Evolutionary conservation across 2,888 invertebrate genomes (phyloP).

Genomic region (Zygaena filipendulae): DNA sequence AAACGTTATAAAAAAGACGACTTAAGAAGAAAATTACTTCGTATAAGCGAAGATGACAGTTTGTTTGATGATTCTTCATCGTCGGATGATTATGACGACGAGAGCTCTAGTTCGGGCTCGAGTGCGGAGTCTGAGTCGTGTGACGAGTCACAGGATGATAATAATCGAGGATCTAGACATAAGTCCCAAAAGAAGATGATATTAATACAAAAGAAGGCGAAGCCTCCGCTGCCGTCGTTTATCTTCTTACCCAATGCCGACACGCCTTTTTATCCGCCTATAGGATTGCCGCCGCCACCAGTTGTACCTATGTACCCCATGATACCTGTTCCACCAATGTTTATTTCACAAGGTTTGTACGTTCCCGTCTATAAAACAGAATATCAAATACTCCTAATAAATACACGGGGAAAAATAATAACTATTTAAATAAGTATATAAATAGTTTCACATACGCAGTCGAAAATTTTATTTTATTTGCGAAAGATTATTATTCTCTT

Average conservation of each 20-base stretch:
- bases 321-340: conserved; percentile 45
- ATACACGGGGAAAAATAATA: too few species aligned
- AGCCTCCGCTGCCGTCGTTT: conserved; percentile 47
- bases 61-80: conserved; percentile 34
- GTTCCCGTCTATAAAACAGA: too few species aligned
- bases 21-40: conserved; percentile 34
- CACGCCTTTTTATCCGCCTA: conserved; percentile 48
- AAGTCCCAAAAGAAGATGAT: conserved; percentile 43
- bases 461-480: too few species aligned
- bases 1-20: conserved; percentile 26
- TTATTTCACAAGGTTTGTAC: too few species aligned
- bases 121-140: conserved; percentile 15
- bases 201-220: conserved; percentile 42
- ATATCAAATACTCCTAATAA: too few species aligned
- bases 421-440: too few species aligned
- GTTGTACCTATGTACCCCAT: conserved; percentile 49
- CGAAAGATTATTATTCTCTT: too few species aligned
- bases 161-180: too few species aligned
- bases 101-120: conserved; percentile 20
- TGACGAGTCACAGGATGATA: conserved; percentile 14
- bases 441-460: too few species aligned
- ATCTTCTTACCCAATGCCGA: conserved; percentile 45
- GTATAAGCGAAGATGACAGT: conserved; percentile 49
- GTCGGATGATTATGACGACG: conserved; percentile 19
- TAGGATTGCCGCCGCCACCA: conserved; percentile 45